A percentile compares a stretch with the other conserved stretches of the same genome.
These are phyloP conservation scores for Vultur gryphus DNA, from an alignment of 2,797 vertebrate species.

Conservation along the genomic window DNA sequence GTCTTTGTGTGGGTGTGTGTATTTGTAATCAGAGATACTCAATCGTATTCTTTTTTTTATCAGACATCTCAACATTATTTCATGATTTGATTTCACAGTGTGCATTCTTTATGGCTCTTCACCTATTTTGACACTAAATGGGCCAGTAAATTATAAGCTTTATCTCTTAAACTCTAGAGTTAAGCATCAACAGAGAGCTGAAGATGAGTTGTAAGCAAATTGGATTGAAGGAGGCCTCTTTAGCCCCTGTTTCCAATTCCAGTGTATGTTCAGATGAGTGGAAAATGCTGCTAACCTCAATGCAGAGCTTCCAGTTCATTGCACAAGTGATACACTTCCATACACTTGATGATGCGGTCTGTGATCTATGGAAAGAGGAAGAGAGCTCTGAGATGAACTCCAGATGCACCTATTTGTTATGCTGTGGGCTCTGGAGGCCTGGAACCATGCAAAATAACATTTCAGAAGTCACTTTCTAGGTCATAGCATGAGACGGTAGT, in stretches of 20 bases:
- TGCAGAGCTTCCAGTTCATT: background rate
- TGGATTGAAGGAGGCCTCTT: background rate
- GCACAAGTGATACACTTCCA: background rate
- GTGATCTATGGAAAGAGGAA: background rate
- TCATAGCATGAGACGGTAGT: background rate
- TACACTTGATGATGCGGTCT: background rate
- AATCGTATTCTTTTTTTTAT: background rate
- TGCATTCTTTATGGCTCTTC: background rate
- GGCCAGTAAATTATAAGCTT: background rate
- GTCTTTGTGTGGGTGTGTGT: background rate
- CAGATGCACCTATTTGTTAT: background rate
- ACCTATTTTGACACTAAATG: background rate
- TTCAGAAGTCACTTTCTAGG: background rate
- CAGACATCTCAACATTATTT: background rate
- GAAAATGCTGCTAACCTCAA: background rate
- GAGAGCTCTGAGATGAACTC: background rate
- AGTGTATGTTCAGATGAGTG: background rate
- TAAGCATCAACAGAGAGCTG: background rate
- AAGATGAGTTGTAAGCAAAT: background rate
- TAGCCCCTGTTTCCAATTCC: background rate
- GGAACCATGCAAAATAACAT: background rate
- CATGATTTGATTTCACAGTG: background rate
- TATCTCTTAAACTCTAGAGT: background rate
- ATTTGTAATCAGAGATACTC: background rate
- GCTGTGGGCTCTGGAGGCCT: background rate